phyloP scores from a whole-genome alignment of 1,140 invertebrate genomes.

The Lordiphosa stackelbergi region DNA sequence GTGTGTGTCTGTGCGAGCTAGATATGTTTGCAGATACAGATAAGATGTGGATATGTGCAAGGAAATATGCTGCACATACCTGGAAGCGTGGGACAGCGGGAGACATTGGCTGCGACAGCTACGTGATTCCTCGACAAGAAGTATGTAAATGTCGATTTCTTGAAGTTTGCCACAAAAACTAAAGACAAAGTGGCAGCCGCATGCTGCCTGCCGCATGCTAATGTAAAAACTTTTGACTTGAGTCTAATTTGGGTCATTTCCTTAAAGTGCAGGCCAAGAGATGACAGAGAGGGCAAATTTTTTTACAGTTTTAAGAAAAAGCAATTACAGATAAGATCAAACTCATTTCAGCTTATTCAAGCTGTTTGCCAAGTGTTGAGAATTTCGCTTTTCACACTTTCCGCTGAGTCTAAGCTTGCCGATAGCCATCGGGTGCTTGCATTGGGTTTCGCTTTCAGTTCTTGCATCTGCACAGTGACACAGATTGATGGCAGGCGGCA shows the following conservation, averaged over 20 bases:
- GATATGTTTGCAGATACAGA: slow-evolving; percentile 66
- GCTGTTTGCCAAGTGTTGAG: slow-evolving; percentile 59
- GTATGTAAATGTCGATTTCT: slow-evolving; percentile 54
- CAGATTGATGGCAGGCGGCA: slow-evolving; percentile 45
- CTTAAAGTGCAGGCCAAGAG: slow-evolving; percentile 54
- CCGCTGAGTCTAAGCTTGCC: slow-evolving; percentile 20
- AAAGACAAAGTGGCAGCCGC: slow-evolving; percentile 47
- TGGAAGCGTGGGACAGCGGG: slow-evolving; percentile 39
- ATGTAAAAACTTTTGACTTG: slow-evolving; percentile 59
- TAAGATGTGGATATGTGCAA: slow-evolving; percentile 40
- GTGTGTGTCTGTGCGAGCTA: slow-evolving; percentile 24
- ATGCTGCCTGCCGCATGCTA: slow-evolving; percentile 38
- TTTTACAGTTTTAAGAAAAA: slow-evolving; percentile 46
- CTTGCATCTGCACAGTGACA: slow-evolving; percentile 61
- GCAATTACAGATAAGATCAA: slow-evolving; percentile 72
- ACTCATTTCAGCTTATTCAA: slow-evolving; percentile 41
- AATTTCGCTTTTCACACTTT: slow-evolving; percentile 71
- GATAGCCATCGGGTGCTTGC: slow-evolving; percentile 43
- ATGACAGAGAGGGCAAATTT: neutral
- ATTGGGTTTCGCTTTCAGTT: slow-evolving; percentile 61
- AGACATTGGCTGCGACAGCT: slow-evolving; percentile 21
- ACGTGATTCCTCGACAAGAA: slow-evolving; percentile 50
- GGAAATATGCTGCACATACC: slow-evolving; percentile 53
- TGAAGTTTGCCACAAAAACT: slow-evolving; percentile 47
- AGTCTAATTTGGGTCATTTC: slow-evolving; percentile 70